Base-by-base conservation (phyloP, 2,888 invertebrate genomes). In the Cartodere bifasciata region DNA sequence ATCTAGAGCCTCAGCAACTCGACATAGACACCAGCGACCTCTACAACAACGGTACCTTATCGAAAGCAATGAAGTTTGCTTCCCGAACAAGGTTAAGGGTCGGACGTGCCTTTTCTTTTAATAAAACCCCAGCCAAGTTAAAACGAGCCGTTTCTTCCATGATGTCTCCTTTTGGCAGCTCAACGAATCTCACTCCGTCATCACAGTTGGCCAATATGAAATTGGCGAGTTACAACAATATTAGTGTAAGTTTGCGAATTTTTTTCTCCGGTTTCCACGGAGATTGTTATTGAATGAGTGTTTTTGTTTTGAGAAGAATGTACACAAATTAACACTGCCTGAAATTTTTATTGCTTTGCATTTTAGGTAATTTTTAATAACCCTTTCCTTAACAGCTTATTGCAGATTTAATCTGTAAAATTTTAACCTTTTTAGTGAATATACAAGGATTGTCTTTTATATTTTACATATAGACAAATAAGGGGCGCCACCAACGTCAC, bases 71-170 rank as follows among this genome's bases (percentile, higher is more conserved):
- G 55, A 87, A 85, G 68, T 79, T 85, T 59, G 86, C 86, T 23
- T 76, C 82, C 38, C 72, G 81, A 49, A 85, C 86, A 32, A 70
- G 82, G 49, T 72, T 83, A 54, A 85, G 86, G 71, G 88, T 94
- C 45, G 88, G 88, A 30, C 75, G 94, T 45, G 92, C 92, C 43
- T 83, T 94, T 54, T 92, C 91, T 41, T 90, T 94, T 63, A 91
- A 88, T 62, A 88, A 90, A 64, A 92, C 94, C 15, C 92, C 94
- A 28, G 85, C 84, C 41, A 88, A 87, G 60, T 63, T 94, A 49
- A 91, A 91, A 62, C 73, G 92, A 34, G 91, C 92, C 16, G 84
- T 94, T 60, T 92, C 92, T 12, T 86, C 88, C 23, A 87, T 90
- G 80, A 88, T 90, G 72, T 81, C 81, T 43, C 88, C 90, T 7